A percentile compares a stretch with the other conserved stretches of the same genome.
Evolutionary conservation across 2,113 vertebrate species (phyloP).

Genomic region (Abramis brama): DNA sequence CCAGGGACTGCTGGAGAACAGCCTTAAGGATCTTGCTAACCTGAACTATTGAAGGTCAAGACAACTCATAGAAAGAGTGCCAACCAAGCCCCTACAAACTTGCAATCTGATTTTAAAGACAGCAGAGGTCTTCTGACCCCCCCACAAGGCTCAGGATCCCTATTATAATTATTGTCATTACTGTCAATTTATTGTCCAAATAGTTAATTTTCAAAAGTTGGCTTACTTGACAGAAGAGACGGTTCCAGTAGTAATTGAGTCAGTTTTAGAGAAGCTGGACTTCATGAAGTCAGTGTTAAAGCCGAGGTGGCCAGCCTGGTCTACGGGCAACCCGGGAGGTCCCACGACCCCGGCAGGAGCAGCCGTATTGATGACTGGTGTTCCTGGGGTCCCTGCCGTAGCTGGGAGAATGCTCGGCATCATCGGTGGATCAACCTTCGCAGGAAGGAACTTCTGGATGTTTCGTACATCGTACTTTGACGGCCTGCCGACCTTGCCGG

Average conservation of each 20-base stretch:
- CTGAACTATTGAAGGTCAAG: constrained; percentile 59
- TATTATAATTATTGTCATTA: not conserved
- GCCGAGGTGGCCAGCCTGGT: constrained; percentile 85
- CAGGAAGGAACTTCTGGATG: constrained; percentile 90
- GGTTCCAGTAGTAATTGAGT: constrained; percentile 98
- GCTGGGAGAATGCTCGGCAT: constrained; percentile 82
- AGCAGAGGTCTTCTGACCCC: not conserved
- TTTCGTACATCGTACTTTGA: constrained; percentile 96
- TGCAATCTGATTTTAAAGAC: not conserved
- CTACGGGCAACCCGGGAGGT: constrained; percentile 74
- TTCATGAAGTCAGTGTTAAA: constrained; percentile 95
- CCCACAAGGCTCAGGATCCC: not conserved
- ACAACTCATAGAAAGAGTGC: not conserved
- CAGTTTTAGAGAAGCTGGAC: constrained; percentile 98
- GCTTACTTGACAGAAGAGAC: constrained; percentile 99
- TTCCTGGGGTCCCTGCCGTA: constrained; percentile 78
- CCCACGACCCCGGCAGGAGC: constrained; percentile 57
- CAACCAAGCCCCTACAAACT: not conserved
- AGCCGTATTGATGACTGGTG: constrained; percentile 72
- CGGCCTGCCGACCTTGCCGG: constrained; percentile 95
- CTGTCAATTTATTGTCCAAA: not conserved
- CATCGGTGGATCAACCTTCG: constrained; percentile 82
- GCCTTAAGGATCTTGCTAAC: constrained; percentile 3
- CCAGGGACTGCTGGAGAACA: constrained; percentile 61
- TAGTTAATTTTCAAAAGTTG: not conserved